Base-by-base conservation (phyloP, 2,797 vertebrate species). In the Xerus rutilus region DNA sequence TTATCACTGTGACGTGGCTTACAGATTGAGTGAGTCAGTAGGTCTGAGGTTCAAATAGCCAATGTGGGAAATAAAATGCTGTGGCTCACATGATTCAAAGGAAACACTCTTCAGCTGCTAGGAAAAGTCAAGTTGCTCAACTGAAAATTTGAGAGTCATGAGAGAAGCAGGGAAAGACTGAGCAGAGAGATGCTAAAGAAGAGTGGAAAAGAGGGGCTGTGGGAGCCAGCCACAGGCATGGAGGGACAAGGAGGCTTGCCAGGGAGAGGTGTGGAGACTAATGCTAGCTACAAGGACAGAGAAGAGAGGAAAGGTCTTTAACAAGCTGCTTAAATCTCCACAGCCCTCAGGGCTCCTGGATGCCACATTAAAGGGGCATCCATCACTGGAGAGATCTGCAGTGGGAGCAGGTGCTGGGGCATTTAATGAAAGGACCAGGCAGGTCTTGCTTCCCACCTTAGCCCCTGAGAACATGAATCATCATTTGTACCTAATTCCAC, bases 401-500 rank as follows among this genome's bases (percentile, higher is more conserved):
- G 25, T 43, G 67, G 59, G 25, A 94, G 52, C 59, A 52, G 81
- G 64, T 65, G 7, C 89, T 25, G n/a, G 67, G 49, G 3, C 49
- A 30, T 79, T 86, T 59, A 81, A 25, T 43, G 45, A 85, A 82
- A 89, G 47, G 35, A 28, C n/a, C 30, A 32, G 35, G 25, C 52
- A 86, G 83, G 72, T 54, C 84, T 20, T 43, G 25, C 43, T 91
- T 82, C 85, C 35, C 76, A 76, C 84, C 32, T 72, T 84, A 81
- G 79, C 67, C 43, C 89, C 81, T 30, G 62, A 73, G 59, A 91
- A 5, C 52, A 32, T 81, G 70, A 72, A 49, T 95, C 89, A 91
- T 45, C 77, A 15, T 91, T 95, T 92, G 65, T n/a, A 86, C 20
- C 70, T 92, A 73, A 87, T 94, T 62, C 83, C 47, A 70, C 78